phyloP scores from a whole-genome alignment of 1,140 invertebrate genomes.

The Heliconius melpomene region DNA sequence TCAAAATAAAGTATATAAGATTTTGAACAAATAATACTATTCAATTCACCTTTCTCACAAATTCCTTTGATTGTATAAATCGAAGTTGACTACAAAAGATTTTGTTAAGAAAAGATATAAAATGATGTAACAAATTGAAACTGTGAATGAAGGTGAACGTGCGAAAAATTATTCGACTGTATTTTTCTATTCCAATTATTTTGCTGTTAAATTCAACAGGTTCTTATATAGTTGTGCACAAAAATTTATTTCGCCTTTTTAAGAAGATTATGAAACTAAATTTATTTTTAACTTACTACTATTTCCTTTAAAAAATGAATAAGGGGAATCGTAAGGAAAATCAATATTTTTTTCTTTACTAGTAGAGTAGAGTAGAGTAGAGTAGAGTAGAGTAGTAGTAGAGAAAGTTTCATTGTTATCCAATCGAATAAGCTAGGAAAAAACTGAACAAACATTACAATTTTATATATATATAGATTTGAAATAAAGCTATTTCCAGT shows the following conservation, averaged over 20 bases:
- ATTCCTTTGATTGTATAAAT: background rate
- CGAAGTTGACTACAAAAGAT: background rate
- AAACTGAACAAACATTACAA: background rate
- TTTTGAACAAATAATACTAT: background rate
- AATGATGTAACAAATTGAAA: slow-evolving; percentile 1
- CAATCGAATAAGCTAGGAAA: background rate
- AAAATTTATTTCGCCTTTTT: background rate
- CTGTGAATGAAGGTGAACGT: background rate
- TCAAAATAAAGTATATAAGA: background rate
- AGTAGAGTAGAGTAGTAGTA: too few relatives aligned
- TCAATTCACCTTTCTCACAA: background rate
- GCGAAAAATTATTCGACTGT: background rate
- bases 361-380: too few relatives aligned
- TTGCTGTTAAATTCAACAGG: background rate
- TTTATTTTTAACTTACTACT: too few relatives aligned
- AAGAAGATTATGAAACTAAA: too few relatives aligned
- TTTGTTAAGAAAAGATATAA: background rate
- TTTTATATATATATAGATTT: background rate
- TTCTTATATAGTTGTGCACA: background rate
- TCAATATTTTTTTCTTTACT: too few relatives aligned
- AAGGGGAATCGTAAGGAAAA: too few relatives aligned
- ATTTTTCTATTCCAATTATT: background rate
- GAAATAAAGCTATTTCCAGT: background rate
- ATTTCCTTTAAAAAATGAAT: too few relatives aligned
- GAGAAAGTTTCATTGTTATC: too few relatives aligned